Evolutionary conservation across 1,140 invertebrate genomes (phyloP), one percentile per base, ranked within the genome.

Genomic region (Sinella curviseta): DNA sequence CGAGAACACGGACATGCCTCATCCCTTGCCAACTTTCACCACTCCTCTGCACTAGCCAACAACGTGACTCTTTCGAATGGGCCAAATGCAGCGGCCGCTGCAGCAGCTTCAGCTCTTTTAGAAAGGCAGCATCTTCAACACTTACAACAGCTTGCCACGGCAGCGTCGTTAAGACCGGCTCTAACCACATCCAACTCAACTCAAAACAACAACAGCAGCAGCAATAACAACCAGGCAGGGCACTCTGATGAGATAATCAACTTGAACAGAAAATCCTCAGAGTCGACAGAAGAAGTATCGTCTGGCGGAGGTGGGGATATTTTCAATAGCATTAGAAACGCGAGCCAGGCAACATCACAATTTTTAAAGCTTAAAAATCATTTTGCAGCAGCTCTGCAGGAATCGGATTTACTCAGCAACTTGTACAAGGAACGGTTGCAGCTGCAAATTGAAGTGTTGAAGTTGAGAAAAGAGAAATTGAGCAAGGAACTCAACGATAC

Each of bases 401-500:
- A 77, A 31, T 57, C 17, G 4, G 76, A 77, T 55, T 28, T 57
- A 2, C 76, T 78, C 73, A 77, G 74, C n/a, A 67, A 55, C 31
- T 78, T 83, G 48, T 73, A 78, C 34, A 78, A 79, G 24, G 57
- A 74, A 28, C 78, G 81, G 36, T 74, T 84, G 3, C 79, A 82
- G 31, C 70, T 84, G 3, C 83, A 84, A 81, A 82, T 84, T 60
- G 80, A 82, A 54, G 80, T 84, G 3, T 54, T 84, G n/a, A 78
- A 78, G 76, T 80, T 84, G 12, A 65, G 81, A 33, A 84, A 82
- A 34, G 36, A 77, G 73, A 84, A 82, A 65, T 55, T 84, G 54
- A 73, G 76, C 8, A 74, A 75, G 1, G 83, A 84, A 36, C 74
- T 84, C 35, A 75, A 26, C 36, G 39, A 75, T 36, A 35, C 20